Evolutionary conservation across 53 echinoderm and acorn worm species (phyloP), one percentile per base, ranked within the genome.

Genomic region (Holothuria leucospilota): DNA sequence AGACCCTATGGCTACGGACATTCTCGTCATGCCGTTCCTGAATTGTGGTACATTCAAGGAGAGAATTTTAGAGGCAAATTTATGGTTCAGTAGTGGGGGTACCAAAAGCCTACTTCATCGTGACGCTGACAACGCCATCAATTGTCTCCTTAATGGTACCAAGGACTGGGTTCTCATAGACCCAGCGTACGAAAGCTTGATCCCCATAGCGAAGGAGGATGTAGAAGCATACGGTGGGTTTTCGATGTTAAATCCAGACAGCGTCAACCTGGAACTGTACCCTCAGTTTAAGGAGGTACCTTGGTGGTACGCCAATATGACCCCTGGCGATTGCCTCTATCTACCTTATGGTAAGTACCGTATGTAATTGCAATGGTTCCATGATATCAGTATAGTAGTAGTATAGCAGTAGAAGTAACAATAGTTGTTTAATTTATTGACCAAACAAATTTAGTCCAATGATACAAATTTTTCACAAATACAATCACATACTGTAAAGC

Each of bases 81-180:
- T 97, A 20, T 97, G 97, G 97, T 77, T 95, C 34, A 95, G 97
- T 62, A 89, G 89, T 8, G 93, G 94, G 5, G 94, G 94, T 61
- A 97, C 95, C 20, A 93, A 93, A 73, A 97, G 97, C 62, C 77
- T 93, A 1, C 84, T 97, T 18, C 97, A 97, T 63, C 61, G 90
- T 29, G 97, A 97, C 82, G 95, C 97, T 13, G 95, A 95, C 72
- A 93, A 97, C 58, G 94, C 97, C 29, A 87, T 95, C 82, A 97
- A 97, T 63, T 97, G 97, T 73, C 92, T 97, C 49, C 87, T 85
- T 39, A 93, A 88, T 51, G 97, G 97, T 25, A 93, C 95, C 34
- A 97, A 97, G 70, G 91, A 93, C 69, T 97, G 97, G 97, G 89
- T 95, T 29, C 85, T 97, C 63, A 93, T 97, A 26, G 86, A 93